Conservation (phyloP, 37 sponge, comb jelly and placozoan species). For the Aplysina aerophoba region DNA sequence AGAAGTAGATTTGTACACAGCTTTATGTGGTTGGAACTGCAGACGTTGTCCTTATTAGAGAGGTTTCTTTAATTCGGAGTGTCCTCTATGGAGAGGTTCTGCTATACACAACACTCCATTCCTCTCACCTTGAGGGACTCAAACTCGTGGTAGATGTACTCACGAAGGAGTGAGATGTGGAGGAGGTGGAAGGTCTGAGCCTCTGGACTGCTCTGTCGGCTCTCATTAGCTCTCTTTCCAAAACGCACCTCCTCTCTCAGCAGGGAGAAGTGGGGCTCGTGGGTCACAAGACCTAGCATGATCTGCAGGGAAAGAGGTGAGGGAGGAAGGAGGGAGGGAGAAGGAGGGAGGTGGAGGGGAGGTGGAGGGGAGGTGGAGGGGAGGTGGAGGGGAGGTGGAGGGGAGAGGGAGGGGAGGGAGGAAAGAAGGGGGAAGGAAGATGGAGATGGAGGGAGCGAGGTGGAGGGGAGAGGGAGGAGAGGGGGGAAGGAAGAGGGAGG, state of each 20-base stretch:
- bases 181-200: slow-evolving; percentile 94
- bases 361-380: neutral
- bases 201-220: slow-evolving; percentile 68
- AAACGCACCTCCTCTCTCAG: slow-evolving; percentile 95
- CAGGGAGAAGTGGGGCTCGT: slow-evolving; percentile 97
- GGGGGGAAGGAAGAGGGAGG: no score
- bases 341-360: neutral
- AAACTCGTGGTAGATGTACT: slow-evolving; percentile 95
- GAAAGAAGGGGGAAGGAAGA: slow-evolving; percentile 1
- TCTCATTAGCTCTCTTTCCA: slow-evolving; percentile 73
- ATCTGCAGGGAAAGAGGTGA: slow-evolving; percentile 59
- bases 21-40: no score
- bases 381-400: neutral
- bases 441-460: neutral
- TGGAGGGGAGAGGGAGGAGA: neutral
- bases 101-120: neutral
- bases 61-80: no score
- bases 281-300: slow-evolving; percentile 90
- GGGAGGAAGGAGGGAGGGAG: neutral
- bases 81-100: no score
- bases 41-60: no score
- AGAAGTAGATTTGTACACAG: no score
- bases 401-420: neutral
- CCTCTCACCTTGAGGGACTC: slow-evolving; percentile 59
- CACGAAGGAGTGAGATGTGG: slow-evolving; percentile 91